Percentiles rank a stretch among this genome's conserved stretches.
phyloP scores from a whole-genome alignment of 2,113 vertebrate species.

The Oceanites oceanicus region DNA sequence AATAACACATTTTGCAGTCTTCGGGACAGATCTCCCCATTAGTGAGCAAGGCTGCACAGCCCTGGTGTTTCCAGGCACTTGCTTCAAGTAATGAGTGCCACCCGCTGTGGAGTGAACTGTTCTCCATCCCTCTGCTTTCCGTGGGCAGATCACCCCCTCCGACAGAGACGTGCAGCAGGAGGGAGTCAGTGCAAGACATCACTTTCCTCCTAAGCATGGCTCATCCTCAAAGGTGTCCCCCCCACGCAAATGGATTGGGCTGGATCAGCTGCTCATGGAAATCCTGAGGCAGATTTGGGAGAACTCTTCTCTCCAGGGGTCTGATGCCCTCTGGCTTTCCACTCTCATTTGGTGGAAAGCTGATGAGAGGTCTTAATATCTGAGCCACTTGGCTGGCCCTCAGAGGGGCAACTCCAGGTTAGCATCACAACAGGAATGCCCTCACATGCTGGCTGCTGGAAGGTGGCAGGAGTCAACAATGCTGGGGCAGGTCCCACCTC shows the following conservation, averaged over 20 bases:
- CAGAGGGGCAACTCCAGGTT: background rate
- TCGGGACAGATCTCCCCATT: background rate
- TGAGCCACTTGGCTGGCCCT: background rate
- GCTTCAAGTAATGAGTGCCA: background rate
- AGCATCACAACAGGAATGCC: background rate
- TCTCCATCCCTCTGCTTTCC: background rate
- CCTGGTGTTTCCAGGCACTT: background rate
- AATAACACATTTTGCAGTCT: background rate
- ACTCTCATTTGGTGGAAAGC: background rate
- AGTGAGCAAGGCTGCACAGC: background rate
- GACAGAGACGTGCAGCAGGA: accelerated
- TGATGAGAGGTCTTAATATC: background rate
- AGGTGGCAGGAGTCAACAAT: background rate
- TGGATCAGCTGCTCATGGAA: background rate
- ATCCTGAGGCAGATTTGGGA: background rate
- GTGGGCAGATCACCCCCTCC: accelerated
- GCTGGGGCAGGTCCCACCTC: background rate
- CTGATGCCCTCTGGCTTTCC: background rate
- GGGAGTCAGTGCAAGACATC: background rate
- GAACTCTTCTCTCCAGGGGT: background rate
- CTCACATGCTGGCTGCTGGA: accelerated
- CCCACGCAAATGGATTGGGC: accelerated
- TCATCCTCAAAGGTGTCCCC: background rate
- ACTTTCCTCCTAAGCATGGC: background rate
- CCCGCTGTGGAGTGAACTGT: background rate